Conservation (phyloP, 2,797 vertebrate genomes). For the Sphenodon punctatus region DNA sequence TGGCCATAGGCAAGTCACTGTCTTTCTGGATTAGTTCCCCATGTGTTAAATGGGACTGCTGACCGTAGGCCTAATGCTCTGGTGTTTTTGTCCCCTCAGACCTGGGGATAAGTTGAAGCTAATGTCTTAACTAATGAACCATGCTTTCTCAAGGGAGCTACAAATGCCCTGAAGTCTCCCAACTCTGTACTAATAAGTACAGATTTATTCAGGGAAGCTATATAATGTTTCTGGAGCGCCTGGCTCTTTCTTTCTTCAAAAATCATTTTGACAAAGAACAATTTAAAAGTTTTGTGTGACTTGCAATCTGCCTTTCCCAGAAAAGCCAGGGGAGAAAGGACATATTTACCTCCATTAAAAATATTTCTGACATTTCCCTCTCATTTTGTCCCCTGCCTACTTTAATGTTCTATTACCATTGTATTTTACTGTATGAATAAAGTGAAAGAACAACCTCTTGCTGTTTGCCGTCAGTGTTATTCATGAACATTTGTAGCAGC, state of each 20-base stretch:
- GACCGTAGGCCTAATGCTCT: too few relatives aligned
- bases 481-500: not conserved
- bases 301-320: not conserved
- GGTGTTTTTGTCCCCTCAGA: too few relatives aligned
- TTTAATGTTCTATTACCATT: not conserved
- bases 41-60: too few relatives aligned
- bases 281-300: not conserved
- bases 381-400: fast-evolving
- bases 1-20: too few relatives aligned
- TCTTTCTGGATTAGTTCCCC: too few relatives aligned
- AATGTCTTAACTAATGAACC: too few relatives aligned
- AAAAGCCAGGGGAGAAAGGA: not conserved
- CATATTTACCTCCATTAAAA: not conserved
- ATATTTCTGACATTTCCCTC: not conserved
- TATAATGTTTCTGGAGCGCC: not conserved
- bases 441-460: not conserved
- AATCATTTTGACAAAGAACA: not conserved
- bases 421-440: not conserved
- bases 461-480: not conserved
- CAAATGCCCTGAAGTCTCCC: not conserved
- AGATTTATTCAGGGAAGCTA: not conserved
- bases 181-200: fast-evolving
- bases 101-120: too few relatives aligned
- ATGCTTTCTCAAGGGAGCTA: too few relatives aligned
- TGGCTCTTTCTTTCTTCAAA: not conserved